Percentiles rank a stretch among this genome's conserved stretches.
Evolutionary conservation across 2,888 invertebrate species (phyloP).

Genomic region (Seladonia tumulorum): DNA sequence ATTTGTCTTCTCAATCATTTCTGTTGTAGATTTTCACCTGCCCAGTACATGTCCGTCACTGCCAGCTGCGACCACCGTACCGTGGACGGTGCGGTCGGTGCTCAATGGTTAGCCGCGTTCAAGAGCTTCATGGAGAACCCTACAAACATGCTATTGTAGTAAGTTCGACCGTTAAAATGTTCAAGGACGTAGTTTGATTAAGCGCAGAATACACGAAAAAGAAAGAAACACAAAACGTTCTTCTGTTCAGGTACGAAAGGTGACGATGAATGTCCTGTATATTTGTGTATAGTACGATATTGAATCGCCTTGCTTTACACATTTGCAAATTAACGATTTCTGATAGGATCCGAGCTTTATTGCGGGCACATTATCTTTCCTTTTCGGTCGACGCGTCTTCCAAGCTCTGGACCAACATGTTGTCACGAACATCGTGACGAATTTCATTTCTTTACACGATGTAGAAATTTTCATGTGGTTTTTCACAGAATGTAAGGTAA

Average conservation of each 20-base stretch:
- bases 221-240: conserved; percentile 24
- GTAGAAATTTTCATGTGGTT: conserved; percentile 44
- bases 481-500: conserved; percentile 29
- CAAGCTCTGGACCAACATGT: not conserved
- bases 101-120: conserved; percentile 97
- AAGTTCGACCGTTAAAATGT: conserved; percentile 50
- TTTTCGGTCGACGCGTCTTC: not conserved
- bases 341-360: conserved; percentile 25
- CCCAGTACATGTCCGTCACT: conserved; percentile 94
- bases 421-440: conserved; percentile 7
- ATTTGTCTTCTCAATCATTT: not conserved
- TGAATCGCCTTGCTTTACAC: conserved; percentile 46
- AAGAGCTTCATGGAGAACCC: conserved; percentile 96
- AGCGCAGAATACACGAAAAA: conserved; percentile 31
- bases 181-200: conserved; percentile 38
- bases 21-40: conserved; percentile 88
- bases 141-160: conserved; percentile 95
- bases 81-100: conserved; percentile 99
- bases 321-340: conserved; percentile 48
- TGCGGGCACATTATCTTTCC: conserved; percentile 39
- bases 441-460: conserved; percentile 17
- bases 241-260: conserved; percentile 44
- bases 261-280: conserved; percentile 54
- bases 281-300: conserved; percentile 60
- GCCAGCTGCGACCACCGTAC: conserved; percentile 98